These are phyloP conservation scores for Saccostrea glomerata DNA, from an alignment of 1,140 invertebrate genomes.

Conservation along the genomic window DNA sequence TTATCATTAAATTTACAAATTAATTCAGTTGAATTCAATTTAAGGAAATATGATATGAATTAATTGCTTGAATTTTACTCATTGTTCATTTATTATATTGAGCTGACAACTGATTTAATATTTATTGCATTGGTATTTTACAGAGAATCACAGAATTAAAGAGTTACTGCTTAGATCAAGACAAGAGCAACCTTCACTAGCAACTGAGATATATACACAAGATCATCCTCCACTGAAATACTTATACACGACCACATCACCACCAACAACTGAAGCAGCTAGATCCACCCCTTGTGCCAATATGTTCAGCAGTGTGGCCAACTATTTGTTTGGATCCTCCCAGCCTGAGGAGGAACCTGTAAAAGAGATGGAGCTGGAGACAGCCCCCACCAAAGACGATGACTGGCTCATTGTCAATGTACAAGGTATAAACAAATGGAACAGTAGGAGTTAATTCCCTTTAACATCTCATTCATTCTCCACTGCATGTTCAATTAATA, in stretches of 20 bases:
- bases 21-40: too few relatives aligned
- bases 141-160: background rate
- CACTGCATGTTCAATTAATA: too few relatives aligned
- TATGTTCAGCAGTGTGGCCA: conserved; percentile 59
- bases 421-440: conserved; percentile 36
- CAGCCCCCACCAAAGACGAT: conserved; percentile 49
- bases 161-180: too few relatives aligned
- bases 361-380: conserved; percentile 37
- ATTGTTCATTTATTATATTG: too few relatives aligned
- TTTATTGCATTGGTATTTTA: background rate
- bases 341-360: conserved; percentile 18
- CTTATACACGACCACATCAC: too few relatives aligned
- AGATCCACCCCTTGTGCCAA: conserved; percentile 35
- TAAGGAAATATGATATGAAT: too few relatives aligned
- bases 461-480: too few relatives aligned
- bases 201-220: too few relatives aligned
- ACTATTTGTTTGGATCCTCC: conserved; percentile 57
- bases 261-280: background rate
- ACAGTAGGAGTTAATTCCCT: too few relatives aligned
- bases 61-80: too few relatives aligned
- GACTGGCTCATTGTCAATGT: conserved; percentile 59
- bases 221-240: too few relatives aligned
- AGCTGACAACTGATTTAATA: background rate
- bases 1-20: background rate
- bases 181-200: too few relatives aligned